Evolutionary conservation across 2,113 vertebrate genomes (phyloP).

Genomic region (Microcebus tavaratra): DNA sequence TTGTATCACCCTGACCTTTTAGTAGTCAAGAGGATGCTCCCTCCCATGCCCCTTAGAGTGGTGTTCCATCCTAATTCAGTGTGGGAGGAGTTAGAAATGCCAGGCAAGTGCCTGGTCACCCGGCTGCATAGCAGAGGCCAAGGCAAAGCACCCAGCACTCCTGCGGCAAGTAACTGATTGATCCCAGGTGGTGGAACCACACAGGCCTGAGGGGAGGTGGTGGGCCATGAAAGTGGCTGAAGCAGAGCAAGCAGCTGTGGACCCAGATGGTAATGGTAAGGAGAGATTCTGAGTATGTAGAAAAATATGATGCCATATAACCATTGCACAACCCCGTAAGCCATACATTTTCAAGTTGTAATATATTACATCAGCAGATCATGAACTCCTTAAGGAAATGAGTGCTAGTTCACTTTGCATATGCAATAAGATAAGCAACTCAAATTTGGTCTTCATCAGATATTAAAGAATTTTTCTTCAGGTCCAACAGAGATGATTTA

Average conservation of each 20-base stretch:
- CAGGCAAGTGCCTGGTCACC: not conserved
- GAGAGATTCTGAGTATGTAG: not conserved
- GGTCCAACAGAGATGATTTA: conserved; percentile 58
- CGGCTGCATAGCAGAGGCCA: not conserved
- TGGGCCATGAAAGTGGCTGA: not conserved
- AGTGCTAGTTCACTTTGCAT: conserved; percentile 32
- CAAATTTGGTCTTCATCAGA: conserved; percentile 47
- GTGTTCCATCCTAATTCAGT: not conserved
- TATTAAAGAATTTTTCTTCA: conserved; percentile 62
- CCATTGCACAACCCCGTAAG: not conserved
- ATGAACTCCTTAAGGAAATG: conserved; percentile 25
- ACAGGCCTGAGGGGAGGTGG: not conserved
- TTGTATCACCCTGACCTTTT: not conserved
- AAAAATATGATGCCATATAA: not conserved
- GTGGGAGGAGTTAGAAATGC: not conserved
- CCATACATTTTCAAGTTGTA: not conserved
- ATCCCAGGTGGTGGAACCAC: not conserved
- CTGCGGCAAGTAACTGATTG: not conserved
- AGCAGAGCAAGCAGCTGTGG: not conserved
- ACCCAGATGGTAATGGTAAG: not conserved
- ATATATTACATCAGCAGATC: not conserved
- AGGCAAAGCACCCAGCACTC: not conserved
- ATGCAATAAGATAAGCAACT: conserved; percentile 21
- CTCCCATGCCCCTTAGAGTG: not conserved
- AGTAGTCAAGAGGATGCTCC: not conserved